Evolutionary conservation across 2,113 vertebrate genomes (phyloP).

Genomic region (Axis porcinus): DNA sequence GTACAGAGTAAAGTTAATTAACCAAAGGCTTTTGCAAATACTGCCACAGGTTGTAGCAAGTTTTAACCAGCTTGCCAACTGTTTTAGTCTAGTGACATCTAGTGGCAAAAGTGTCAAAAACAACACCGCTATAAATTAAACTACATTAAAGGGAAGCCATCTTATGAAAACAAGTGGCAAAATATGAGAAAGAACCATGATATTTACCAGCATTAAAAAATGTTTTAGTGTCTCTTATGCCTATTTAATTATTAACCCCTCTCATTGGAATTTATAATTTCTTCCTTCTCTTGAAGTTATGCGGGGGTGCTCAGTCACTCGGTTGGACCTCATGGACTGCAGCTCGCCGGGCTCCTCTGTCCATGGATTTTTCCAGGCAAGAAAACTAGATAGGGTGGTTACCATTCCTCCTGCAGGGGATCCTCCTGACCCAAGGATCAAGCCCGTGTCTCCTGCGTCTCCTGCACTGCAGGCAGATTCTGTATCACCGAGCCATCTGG

Average conservation of each 20-base stretch:
- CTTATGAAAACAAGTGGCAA: constrained; percentile 24
- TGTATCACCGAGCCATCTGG: background rate
- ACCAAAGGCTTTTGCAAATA: background rate
- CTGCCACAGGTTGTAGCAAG: background rate
- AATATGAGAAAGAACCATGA: background rate
- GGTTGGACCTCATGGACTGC: background rate
- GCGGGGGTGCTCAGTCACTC: background rate
- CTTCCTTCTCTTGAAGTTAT: background rate
- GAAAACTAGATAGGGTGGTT: background rate
- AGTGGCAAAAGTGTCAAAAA: constrained; percentile 47
- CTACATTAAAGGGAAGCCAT: constrained; percentile 39
- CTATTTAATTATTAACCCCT: background rate
- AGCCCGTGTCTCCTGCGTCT: background rate
- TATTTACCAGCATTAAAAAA: constrained; percentile 1
- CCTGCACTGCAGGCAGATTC: background rate
- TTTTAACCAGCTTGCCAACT: background rate
- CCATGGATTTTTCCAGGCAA: background rate
- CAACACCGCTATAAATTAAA: background rate
- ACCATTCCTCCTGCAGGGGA: background rate
- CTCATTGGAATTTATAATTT: background rate
- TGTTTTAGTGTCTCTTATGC: background rate
- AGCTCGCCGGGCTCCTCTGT: background rate
- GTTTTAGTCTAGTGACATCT: constrained; percentile 70
- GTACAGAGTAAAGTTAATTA: background rate
- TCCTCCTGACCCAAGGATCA: background rate